Percentiles rank a stretch among this genome's conserved stretches.
Evolutionary conservation across 2,113 vertebrate species (phyloP).

Genomic region (Vireo altiloquus): DNA sequence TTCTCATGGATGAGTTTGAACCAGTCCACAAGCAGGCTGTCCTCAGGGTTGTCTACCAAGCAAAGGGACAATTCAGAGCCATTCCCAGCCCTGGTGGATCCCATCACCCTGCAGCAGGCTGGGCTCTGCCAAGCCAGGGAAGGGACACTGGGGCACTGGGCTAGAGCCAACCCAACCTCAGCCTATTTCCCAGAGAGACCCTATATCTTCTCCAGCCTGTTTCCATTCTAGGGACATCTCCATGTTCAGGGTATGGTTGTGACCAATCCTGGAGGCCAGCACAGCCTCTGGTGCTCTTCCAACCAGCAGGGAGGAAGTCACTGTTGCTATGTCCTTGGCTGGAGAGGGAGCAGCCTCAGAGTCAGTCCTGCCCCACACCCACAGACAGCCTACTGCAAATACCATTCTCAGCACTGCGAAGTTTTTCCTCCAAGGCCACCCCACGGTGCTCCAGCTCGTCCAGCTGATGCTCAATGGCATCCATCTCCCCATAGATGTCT

Average conservation of each 20-base stretch:
- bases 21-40: conserved; percentile 86
- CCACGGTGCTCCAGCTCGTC: conserved; percentile 84
- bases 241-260: neutral
- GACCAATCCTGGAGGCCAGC: neutral
- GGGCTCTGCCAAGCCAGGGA: neutral
- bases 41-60: conserved; percentile 81
- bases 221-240: neutral
- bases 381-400: neutral
- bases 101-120: neutral
- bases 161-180: neutral
- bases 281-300: neutral
- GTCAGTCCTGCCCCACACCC: neutral
- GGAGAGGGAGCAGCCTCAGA: neutral
- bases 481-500: conserved; percentile 82
- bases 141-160: neutral
- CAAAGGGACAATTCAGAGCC: neutral
- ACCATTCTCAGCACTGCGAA: conserved; percentile 81
- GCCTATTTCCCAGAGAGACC: neutral
- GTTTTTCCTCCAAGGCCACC: conserved; percentile 82
- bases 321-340: neutral
- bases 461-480: conserved; percentile 78
- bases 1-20: conserved; percentile 88
- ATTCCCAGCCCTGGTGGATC: neutral
- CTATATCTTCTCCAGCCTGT: neutral
- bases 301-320: neutral